A percentile compares a stretch with the other conserved stretches of the same genome.
These are phyloP conservation scores for Prolemur simus DNA, from an alignment of 2,113 vertebrate genomes.

Conservation along the genomic window DNA sequence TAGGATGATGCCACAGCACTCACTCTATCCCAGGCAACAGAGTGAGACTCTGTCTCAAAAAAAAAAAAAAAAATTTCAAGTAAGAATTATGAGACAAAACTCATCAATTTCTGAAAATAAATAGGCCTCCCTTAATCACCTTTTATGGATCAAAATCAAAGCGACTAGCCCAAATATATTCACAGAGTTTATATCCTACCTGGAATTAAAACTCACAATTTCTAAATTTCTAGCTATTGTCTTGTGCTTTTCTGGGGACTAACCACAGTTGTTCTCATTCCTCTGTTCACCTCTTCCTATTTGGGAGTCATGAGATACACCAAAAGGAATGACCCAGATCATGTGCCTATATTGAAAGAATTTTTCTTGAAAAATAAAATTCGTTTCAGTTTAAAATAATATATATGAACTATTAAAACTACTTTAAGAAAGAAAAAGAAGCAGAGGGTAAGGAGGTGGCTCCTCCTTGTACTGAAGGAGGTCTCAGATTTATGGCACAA, in stretches of 20 bases:
- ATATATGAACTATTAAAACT: constrained; percentile 9
- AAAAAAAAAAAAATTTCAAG: too few relatives aligned
- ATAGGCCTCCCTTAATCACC: background rate
- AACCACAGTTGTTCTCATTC: background rate
- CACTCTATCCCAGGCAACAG: too few relatives aligned
- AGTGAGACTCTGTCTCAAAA: too few relatives aligned
- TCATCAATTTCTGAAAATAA: background rate
- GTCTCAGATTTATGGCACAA: constrained; percentile 82
- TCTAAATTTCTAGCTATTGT: background rate
- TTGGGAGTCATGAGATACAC: background rate
- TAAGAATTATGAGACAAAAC: constrained; percentile 4
- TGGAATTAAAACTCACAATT: background rate
- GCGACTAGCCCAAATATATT: background rate
- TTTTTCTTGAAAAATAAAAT: constrained; percentile 28
- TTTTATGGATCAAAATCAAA: constrained; percentile 19
- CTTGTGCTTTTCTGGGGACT: background rate
- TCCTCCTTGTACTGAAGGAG: constrained; percentile 75
- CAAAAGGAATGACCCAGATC: background rate
- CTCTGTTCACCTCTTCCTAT: background rate
- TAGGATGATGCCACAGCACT: too few relatives aligned
- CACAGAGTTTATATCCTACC: background rate
- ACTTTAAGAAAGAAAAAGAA: background rate
- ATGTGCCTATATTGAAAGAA: background rate
- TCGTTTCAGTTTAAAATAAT: constrained; percentile 35
- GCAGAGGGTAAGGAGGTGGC: constrained; percentile 60